Evolutionary conservation across 1,140 invertebrate genomes (phyloP).

Genomic region (Maniola jurtina): DNA sequence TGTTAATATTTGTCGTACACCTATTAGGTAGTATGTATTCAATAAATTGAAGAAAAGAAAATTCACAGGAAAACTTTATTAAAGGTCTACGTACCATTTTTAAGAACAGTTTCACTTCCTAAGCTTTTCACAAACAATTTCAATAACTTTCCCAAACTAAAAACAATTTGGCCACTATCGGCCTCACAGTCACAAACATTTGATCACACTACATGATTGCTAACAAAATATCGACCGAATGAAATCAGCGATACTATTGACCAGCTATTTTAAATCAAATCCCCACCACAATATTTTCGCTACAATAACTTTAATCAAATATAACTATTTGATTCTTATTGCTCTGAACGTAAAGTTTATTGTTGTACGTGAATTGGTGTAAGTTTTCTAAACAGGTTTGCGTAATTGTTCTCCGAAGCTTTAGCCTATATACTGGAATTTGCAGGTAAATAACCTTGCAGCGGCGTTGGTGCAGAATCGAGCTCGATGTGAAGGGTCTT

Average conservation of each 20-base stretch:
- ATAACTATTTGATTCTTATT: slow-evolving; percentile 16
- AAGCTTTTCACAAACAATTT: background rate
- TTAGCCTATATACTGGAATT: slow-evolving; percentile 24
- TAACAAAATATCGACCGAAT: slow-evolving; percentile 28
- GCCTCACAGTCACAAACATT: background rate
- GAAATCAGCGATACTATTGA: slow-evolving; percentile 28
- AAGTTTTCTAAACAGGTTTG: slow-evolving; percentile 10
- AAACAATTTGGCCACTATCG: background rate
- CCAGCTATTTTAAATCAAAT: slow-evolving; percentile 37
- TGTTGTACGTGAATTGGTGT: background rate
- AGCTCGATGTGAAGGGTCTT: slow-evolving; percentile 54
- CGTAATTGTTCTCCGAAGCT: slow-evolving; percentile 2
- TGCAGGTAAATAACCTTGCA: slow-evolving; percentile 45
- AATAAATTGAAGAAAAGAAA: background rate
- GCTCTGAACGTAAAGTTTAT: slow-evolving; percentile 16
- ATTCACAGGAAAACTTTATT: background rate
- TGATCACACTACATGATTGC: slow-evolving; percentile 30
- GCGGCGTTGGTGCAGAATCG: slow-evolving; percentile 48
- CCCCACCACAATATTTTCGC: slow-evolving; percentile 21
- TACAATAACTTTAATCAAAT: slow-evolving; percentile 9
- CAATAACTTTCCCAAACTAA: background rate
- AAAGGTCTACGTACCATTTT: background rate
- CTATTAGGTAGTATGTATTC: no score
- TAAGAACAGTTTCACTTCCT: background rate
- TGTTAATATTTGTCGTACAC: no score